phyloP scores from a whole-genome alignment of 2,888 invertebrate genomes.

The Drosophila austrosaltans region DNA sequence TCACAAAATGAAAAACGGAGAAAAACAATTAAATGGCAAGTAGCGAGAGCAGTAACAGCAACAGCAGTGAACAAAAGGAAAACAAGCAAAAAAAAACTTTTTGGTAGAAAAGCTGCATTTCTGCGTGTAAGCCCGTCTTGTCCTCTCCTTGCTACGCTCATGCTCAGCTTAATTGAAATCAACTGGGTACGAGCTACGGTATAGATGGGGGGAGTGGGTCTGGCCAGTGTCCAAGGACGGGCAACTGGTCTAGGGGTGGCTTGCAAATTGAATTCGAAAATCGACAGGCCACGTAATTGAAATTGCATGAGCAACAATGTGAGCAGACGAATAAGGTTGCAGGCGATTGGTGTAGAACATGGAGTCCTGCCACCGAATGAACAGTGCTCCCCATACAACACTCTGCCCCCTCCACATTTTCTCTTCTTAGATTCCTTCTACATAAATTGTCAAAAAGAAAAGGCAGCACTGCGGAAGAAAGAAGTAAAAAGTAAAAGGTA shows the following conservation, averaged over 20 bases:
- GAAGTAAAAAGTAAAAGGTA: constrained; percentile 15
- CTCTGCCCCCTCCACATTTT: not conserved
- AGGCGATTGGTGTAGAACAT: constrained; percentile 24
- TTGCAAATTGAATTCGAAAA: constrained; percentile 79
- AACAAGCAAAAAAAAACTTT: constrained; percentile 77
- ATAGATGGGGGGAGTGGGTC: constrained; percentile 6
- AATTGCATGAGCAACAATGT: constrained; percentile 81
- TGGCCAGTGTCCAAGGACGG: not conserved
- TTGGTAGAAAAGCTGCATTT: constrained; percentile 54
- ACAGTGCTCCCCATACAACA: constrained; percentile 24
- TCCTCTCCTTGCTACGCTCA: too few species aligned
- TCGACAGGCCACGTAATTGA: constrained; percentile 80
- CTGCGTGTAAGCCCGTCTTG: constrained; percentile 62
- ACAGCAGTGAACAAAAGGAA: constrained; percentile 58
- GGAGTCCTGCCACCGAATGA: constrained; percentile 38
- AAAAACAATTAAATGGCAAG: constrained; percentile 66
- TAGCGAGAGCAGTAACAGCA: constrained; percentile 42
- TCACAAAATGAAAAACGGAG: constrained; percentile 52
- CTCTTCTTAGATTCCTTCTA: constrained; percentile 41
- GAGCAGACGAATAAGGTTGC: constrained; percentile 20
- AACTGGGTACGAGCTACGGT: constrained; percentile 39
- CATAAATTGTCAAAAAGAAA: constrained; percentile 67
- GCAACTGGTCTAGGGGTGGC: constrained; percentile 39
- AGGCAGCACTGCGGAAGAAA: constrained; percentile 48
- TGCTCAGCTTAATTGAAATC: constrained; percentile 73